Conservation (phyloP, 2,113 vertebrate species). For the Indri indri region DNA sequence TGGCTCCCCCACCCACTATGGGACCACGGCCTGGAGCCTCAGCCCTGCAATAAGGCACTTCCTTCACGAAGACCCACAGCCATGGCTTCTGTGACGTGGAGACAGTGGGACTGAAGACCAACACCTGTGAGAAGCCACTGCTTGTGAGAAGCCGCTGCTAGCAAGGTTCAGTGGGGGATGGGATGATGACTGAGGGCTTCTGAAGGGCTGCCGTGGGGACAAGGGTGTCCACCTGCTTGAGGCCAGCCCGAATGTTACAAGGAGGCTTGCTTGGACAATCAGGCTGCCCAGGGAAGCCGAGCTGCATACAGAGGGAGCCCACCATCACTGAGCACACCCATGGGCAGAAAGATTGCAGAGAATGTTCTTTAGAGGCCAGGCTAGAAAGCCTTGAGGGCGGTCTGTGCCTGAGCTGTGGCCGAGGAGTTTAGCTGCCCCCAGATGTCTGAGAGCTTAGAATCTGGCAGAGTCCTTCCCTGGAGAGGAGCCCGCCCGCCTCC, state of each 20-base stretch:
- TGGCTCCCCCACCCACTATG: neutral
- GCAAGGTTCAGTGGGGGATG: neutral
- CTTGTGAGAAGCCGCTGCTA: neutral
- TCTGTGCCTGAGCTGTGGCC: neutral
- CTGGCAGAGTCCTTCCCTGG: neutral
- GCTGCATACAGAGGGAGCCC: neutral
- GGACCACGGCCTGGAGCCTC: no score
- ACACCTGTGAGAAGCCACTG: neutral
- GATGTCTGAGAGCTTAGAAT: neutral
- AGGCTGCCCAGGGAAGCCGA: neutral
- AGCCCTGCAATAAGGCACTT: neutral
- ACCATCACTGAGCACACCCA: neutral
- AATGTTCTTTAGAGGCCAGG: neutral
- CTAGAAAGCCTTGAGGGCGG: neutral
- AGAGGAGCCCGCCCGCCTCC: neutral
- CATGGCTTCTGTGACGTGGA: neutral
- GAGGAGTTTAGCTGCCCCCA: no score
- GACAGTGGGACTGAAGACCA: neutral
- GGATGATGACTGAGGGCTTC: neutral
- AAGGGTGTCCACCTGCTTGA: neutral
- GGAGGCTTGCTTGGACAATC: neutral
- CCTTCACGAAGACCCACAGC: neutral
- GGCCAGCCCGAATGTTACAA: neutral
- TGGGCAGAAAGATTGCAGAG: neutral
- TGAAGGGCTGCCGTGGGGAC: neutral